phyloP scores from a whole-genome alignment of 2,113 vertebrate genomes.

The Indicator maculatus region DNA sequence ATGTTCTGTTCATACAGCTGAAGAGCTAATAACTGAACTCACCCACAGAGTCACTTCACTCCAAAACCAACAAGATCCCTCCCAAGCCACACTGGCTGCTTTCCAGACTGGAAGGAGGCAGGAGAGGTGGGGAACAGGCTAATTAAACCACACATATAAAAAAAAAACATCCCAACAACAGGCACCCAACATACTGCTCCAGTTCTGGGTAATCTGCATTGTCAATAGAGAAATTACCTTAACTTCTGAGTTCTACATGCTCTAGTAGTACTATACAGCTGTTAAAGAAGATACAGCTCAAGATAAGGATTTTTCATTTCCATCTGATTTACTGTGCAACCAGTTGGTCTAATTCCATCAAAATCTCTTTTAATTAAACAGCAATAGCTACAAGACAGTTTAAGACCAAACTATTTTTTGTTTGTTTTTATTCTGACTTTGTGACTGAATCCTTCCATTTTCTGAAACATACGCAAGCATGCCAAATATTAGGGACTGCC shows the following conservation, averaged over 20 bases:
- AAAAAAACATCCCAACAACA: neutral
- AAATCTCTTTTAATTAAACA: neutral
- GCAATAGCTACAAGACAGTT: neutral
- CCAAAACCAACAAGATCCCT: neutral
- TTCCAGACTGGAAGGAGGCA: neutral
- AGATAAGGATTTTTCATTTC: neutral
- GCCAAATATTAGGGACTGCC: neutral
- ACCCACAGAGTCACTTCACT: neutral
- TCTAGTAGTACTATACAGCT: neutral
- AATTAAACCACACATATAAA: neutral
- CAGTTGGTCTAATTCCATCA: neutral
- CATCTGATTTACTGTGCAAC: neutral
- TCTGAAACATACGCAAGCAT: neutral
- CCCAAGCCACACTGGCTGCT: neutral
- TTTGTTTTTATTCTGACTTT: neutral
- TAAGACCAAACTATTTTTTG: neutral
- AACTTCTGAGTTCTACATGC: neutral
- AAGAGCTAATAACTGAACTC: neutral
- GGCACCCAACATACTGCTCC: neutral
- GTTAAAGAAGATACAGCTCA: neutral
- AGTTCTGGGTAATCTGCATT: neutral
- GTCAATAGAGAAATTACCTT: neutral
- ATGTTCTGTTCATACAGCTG: neutral
- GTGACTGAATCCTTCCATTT: neutral
- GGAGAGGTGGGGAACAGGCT: fast-evolving